Percentiles rank a stretch among this genome's conserved stretches.
phyloP scores from a whole-genome alignment of 2,797 vertebrate species.

The Galagoides demidoff region DNA sequence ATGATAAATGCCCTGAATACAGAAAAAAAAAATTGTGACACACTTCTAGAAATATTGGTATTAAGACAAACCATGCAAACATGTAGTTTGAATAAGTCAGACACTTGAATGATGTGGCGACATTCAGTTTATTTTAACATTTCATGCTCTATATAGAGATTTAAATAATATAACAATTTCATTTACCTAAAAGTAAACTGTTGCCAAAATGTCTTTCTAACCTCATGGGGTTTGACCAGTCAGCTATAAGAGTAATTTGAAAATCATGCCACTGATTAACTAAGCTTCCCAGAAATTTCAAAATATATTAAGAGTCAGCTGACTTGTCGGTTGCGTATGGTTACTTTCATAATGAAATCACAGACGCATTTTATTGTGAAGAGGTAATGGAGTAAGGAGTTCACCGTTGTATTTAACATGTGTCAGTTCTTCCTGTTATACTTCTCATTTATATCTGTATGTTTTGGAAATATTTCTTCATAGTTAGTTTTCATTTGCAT shows the following conservation, averaged over 20 bases:
- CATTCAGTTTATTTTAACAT: slow-evolving; percentile 10
- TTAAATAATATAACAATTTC: not conserved
- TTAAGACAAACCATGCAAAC: not conserved
- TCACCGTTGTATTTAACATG: not conserved
- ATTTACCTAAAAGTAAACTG: slow-evolving; percentile 56
- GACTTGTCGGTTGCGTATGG: not conserved
- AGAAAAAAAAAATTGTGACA: not conserved
- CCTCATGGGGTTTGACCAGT: not conserved
- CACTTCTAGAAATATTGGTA: not conserved
- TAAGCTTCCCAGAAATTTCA: slow-evolving; percentile 58
- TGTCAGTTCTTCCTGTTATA: not conserved
- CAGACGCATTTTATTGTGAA: not conserved
- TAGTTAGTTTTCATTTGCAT: not conserved
- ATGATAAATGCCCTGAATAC: no score
- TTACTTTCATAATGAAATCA: slow-evolving; percentile 42
- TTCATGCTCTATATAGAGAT: not conserved
- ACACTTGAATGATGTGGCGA: not conserved
- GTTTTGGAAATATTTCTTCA: not conserved
- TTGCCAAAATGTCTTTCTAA: slow-evolving; percentile 46
- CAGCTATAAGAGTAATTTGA: slow-evolving; percentile 17
- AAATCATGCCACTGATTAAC: slow-evolving; percentile 45
- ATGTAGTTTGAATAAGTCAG: not conserved
- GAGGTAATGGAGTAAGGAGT: not conserved
- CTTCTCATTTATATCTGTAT: not conserved
- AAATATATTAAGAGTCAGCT: slow-evolving; percentile 45